Evolutionary conservation across 2,113 vertebrate genomes (phyloP), one percentile per base, ranked within the genome.

Genomic region (Empidonax traillii): DNA sequence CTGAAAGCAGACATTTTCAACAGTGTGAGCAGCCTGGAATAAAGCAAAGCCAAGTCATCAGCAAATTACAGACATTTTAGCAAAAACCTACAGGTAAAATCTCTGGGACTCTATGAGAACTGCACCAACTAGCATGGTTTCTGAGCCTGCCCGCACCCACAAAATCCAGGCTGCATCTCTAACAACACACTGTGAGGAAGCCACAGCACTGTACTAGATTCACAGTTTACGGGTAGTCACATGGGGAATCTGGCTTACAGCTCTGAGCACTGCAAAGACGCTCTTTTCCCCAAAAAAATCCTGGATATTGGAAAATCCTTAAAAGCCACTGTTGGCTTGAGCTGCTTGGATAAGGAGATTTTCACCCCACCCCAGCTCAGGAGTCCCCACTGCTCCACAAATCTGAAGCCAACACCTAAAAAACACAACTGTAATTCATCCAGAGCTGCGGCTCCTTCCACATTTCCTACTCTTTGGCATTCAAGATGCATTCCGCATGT

Each of bases 401-500:
- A 86, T 63, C 85, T 59, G 79, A 73, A 86, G 87, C 85, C 85
- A 94, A 39, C 74, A 93, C 87, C 91, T 94, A 85, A 92, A 67
- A 93, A 91, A 72, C 55, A 86, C 37, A 71, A 78, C 88, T 51
- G 56, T 90, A 88, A 96, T 35, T 84, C 94, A 94, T 74, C 65
- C 90, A 49, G 55, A 85, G 52, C 73, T 85, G 75, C 56, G 75
- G 67, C 17, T 95, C 55, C 68, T 92, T 84, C 37, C 65, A 59
- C 65, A 47, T 88, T 77, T 95, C 74, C 89, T 84, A 55, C 23
- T 81, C 65, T 67, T 49, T 10, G 17, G 79, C 17, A 1, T 56
- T 63, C 83, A 37, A 87, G 83, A 92, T 94, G 75, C 51, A 41
- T 92, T 85, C 88, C 92, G 94, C 83, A 96, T 93, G 85, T 92